Base-by-base conservation (phyloP, 2,797 vertebrate species). In the Sebastes taczanowskii region DNA sequence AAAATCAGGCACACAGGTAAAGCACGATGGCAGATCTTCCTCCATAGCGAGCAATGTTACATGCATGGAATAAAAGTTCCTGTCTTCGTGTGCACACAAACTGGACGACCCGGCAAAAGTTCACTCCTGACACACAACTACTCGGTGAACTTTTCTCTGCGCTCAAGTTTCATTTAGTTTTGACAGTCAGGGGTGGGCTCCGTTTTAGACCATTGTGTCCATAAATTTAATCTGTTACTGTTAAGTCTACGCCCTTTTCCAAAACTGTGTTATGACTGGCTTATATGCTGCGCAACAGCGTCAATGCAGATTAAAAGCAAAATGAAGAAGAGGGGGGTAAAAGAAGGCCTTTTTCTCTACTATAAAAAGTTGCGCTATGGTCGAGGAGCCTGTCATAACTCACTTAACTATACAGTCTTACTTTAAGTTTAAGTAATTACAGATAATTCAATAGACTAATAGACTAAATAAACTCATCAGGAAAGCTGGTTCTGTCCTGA, bases 211-310 rank as follows among this genome's bases (percentile, higher is more conserved):
- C 81, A 87, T 87, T 89, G 82, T 85, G 82, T 90, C 84, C 81
- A 89, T 90, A 88, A 90, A 89, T 89, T 74, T 71, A 89, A 86
- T 91, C 81, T 90, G 79, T 93, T 91, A 83, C 88, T 88, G 82
- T 89, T 83, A 87, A 88, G 78, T 93, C 83, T 78, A 87, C 80
- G 25, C 80, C 82, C 85, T 91, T 86, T 82, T 91, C 82, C 86
- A 81, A 88, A 87, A 65, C 53, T 73, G 35, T 90, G 86, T 91
- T 91, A 86, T 89, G 83, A 78, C 86, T 92, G 88, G 82, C 13
- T 84, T 88, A 78, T 80, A 82, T 59, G 61, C 46, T 76, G 59
- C 10, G 60, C 74, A 81, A 80, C 77, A 75, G 71, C 6, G 30
- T 90, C 91, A 88, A 72, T 81, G 46, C 77, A 80, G 69, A 91